These are phyloP conservation scores for rabbit (Oryctolagus cuniculus) DNA, from an alignment of 2,113 vertebrate genomes.

Conservation along the genomic window mOryCun1.1 NC_091434.1:73423001-73423500, in stretches of 20 bases:
- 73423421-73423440: background rate
- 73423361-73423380: background rate
- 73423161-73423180: fast-evolving
- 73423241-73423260: background rate
- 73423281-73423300: background rate
- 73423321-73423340: background rate
- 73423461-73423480: background rate
- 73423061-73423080: background rate
- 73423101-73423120: background rate
- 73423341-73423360: background rate
- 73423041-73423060: background rate
- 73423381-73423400: background rate
- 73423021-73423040: background rate
- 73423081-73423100: background rate
- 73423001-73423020: background rate
- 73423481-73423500: background rate
- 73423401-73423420: background rate
- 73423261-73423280: background rate
- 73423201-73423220: fast-evolving
- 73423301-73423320: background rate
- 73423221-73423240: background rate
- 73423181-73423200: background rate
- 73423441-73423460: background rate
- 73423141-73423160: too few relatives aligned
- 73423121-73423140: background rate